Conservation (phyloP, 64 coral and sea anemone genomes). For the Cladopsammia gracilis region DNA sequence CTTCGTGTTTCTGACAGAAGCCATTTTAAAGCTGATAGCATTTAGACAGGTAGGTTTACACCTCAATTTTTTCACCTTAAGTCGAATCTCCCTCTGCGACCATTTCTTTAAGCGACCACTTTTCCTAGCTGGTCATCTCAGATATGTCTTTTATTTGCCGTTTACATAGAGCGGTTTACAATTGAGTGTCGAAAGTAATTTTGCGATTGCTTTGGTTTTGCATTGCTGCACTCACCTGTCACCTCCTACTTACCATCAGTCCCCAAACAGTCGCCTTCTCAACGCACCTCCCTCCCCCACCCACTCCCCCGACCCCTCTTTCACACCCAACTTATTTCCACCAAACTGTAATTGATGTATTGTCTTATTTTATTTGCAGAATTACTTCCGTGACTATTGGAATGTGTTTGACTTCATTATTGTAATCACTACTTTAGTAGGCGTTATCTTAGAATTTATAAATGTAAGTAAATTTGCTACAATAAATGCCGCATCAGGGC, state of each 20-base stretch:
- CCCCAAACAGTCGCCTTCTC: too few species aligned
- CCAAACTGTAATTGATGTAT: neutral
- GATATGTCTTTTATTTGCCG: too few species aligned
- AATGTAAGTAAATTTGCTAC: neutral
- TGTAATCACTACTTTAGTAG: constrained; percentile 85
- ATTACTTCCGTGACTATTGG: constrained; percentile 99
- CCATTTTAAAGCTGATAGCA: constrained; percentile 93
- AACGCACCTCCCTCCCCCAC: too few species aligned
- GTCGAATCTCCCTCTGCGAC: neutral
- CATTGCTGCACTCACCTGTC: too few species aligned
- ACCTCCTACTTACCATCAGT: too few species aligned
- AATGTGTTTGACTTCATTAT: constrained; percentile 99
- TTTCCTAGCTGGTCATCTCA: too few species aligned
- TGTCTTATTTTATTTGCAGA: constrained; percentile 66
- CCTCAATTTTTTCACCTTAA: neutral
- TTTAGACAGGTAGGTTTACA: constrained; percentile 79
- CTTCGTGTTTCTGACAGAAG: constrained; percentile 88
- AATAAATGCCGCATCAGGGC: too few species aligned
- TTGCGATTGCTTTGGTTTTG: too few species aligned
- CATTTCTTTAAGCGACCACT: too few species aligned
- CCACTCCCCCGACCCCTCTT: too few species aligned
- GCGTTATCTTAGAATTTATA: constrained; percentile 59
- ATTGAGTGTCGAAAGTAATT: too few species aligned
- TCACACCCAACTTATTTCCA: neutral
- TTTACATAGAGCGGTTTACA: too few species aligned